Conservation (phyloP, 92 coral and sea anemone genomes). For the Porites divaricata region DNA sequence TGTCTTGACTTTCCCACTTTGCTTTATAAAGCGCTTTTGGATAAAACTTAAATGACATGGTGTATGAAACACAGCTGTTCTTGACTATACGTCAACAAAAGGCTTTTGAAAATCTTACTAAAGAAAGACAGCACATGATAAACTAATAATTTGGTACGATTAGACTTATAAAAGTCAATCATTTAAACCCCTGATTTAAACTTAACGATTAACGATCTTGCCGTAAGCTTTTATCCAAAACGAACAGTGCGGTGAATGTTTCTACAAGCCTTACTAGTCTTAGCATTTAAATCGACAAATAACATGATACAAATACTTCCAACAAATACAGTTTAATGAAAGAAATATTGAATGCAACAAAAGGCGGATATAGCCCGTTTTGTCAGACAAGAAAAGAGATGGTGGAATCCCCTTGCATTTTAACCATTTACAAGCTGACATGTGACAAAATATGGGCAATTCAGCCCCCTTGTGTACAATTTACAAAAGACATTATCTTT, state of each 20-base stretch:
- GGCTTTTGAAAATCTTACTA: neutral
- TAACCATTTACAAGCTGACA: neutral
- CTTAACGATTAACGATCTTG: too few relatives aligned
- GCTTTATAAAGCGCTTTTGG: too few relatives aligned
- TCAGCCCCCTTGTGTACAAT: constrained; percentile 9
- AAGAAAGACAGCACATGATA: neutral
- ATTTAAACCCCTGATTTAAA: too few relatives aligned
- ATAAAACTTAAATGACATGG: too few relatives aligned
- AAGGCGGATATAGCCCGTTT: neutral
- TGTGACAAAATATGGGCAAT: too few relatives aligned
- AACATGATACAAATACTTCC: neutral
- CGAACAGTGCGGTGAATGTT: too few relatives aligned
- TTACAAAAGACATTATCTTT: constrained; percentile 21
- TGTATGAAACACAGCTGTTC: too few relatives aligned
- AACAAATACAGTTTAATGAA: neutral
- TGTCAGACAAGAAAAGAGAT: neutral
- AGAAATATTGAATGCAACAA: neutral
- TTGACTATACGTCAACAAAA: neutral
- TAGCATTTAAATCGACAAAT: neutral
- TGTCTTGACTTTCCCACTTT: too few relatives aligned
- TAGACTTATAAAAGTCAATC: neutral
- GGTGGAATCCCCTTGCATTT: constrained; percentile 30
- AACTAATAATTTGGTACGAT: neutral
- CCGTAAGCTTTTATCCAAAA: too few relatives aligned
- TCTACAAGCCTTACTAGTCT: too few relatives aligned